Base-by-base conservation (phyloP, 1,140 invertebrate genomes). In the Sitodiplosis mosellana region DNA sequence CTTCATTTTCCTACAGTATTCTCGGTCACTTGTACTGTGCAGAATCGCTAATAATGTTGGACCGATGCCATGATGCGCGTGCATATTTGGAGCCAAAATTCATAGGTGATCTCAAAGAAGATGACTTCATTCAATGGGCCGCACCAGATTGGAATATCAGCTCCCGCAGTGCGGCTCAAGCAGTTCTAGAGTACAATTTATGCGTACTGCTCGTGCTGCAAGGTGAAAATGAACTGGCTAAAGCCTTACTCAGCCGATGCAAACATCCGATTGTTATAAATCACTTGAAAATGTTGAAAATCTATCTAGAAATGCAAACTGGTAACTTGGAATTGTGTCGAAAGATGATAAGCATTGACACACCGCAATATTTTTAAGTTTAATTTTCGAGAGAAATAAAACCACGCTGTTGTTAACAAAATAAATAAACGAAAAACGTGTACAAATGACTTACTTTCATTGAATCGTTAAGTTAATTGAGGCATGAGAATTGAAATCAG, bases 1-100 rank as follows among this genome's bases (percentile, higher is more conserved):
- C 58, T 6, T 63, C 61, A 1, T 63, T 56, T 48, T 56, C 55
- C 59, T 70, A 56, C 53, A 87, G 83, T 63, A 77, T 90, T 50
- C 68, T 93, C 50, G 87, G 78, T 1, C 81, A 90, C 63, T 74
- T 94, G 52, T 94, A 94, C 64, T 80, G 83, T 17, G 87, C 86
- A 1, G 90, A 96, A 65, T 81, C 87, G 38, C 65, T 88, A n/a
- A 78, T 94, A 52, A 75, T 82, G 47, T 65, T 90, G 57, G 83
- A 92, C 57, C 77, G 79, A 68, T 80, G 88, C 40, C 69, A 72
- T 4, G 87, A 93, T 64, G 89, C 89, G 2, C 73, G 91, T 17
- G 76, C 85, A 49, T 78, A 89, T 63, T 68, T 94, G 20, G 85
- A 90, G 57, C 83, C 82, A 5, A 79, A 85, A 34, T 73, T 76